A percentile compares a stretch with the other conserved stretches of the same genome.
These are phyloP conservation scores for Gracilinanus agilis DNA, from an alignment of 2,113 vertebrate species.

Conservation along the genomic window DNA sequence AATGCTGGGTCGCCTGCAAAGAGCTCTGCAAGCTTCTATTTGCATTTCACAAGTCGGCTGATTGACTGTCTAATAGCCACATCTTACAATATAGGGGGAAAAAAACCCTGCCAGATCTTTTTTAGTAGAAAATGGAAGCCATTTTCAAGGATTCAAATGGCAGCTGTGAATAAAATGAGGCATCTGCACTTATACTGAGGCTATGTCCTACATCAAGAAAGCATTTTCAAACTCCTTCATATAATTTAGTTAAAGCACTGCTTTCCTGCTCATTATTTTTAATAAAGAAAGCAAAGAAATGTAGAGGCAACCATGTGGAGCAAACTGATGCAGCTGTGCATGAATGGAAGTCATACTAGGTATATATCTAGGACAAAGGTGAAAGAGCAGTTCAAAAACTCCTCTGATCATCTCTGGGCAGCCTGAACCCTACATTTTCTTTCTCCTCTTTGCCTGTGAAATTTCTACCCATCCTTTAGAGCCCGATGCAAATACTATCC, in stretches of 20 bases:
- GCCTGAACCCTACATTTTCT: not conserved
- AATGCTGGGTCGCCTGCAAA: conserved; percentile 26
- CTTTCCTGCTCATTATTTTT: conserved; percentile 8
- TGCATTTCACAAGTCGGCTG: conserved; percentile 64
- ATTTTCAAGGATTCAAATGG: conserved; percentile 38
- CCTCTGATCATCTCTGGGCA: not conserved
- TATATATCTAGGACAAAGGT: not conserved
- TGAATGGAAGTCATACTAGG: not conserved
- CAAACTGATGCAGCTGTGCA: not conserved
- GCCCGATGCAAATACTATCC: not conserved
- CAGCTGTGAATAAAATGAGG: conserved; percentile 38
- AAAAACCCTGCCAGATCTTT: not conserved
- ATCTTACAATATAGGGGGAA: conserved; percentile 1
- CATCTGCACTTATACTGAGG: conserved; percentile 7
- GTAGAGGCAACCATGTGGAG: not conserved
- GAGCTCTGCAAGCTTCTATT: conserved; percentile 44
- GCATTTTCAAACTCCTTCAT: conserved; percentile 30
- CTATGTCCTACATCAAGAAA: conserved; percentile 29
- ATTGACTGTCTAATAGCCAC: conserved; percentile 55
- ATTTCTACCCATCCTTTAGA: not conserved
- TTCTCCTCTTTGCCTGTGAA: not conserved
- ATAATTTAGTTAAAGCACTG: conserved; percentile 45
- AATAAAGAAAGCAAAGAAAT: not conserved
- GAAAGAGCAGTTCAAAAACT: not conserved
- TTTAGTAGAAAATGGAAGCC: not conserved